Conservation (phyloP, 2,888 invertebrate genomes). For the Stegana nigrithorax region DNA sequence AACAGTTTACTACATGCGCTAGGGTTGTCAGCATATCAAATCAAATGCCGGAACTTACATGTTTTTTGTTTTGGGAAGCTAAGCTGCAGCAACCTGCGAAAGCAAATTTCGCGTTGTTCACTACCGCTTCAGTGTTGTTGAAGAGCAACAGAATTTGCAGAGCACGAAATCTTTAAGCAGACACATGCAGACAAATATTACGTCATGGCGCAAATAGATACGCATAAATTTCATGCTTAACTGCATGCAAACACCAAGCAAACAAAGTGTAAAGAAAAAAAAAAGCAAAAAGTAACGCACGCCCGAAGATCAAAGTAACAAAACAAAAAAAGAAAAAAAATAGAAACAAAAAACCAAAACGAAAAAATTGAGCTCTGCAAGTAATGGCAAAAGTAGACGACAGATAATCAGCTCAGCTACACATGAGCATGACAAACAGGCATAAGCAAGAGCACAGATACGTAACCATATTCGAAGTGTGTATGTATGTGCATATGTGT, state of each 20-base stretch:
- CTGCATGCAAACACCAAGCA: not conserved
- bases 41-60: too few relatives aligned
- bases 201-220: too few relatives aligned
- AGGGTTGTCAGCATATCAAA: too few relatives aligned
- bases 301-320: not conserved
- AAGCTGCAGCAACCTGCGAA: too few relatives aligned
- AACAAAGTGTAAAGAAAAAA: slow-evolving; percentile 1
- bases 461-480: not conserved
- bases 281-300: not conserved
- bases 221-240: slow-evolving; percentile 16
- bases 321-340: not conserved
- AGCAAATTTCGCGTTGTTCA: too few relatives aligned
- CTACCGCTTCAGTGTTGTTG: too few relatives aligned
- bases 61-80: too few relatives aligned
- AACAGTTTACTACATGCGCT: too few relatives aligned
- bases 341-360: not conserved
- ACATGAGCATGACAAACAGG: too few relatives aligned
- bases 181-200: too few relatives aligned
- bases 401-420: not conserved
- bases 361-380: not conserved
- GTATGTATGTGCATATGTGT: not conserved
- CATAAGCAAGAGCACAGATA: not conserved
- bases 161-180: too few relatives aligned
- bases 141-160: too few relatives aligned
- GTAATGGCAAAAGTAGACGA: not conserved